Percentiles rank a stretch among this genome's conserved stretches.
Evolutionary conservation across 1,140 invertebrate genomes (phyloP).

Genomic region (Lepidurus couesii): DNA sequence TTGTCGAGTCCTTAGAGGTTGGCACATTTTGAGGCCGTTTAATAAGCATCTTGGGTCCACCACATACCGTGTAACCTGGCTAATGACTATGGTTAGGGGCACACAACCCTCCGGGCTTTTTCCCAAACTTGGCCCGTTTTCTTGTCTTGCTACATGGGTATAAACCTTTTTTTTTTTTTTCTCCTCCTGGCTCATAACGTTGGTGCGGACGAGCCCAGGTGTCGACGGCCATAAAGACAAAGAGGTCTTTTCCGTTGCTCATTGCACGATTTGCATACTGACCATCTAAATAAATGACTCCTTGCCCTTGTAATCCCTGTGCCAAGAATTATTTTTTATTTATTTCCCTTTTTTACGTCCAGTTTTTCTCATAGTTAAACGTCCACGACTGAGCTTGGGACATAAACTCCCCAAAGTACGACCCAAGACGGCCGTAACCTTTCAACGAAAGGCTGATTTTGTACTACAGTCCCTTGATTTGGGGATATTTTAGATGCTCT

Average conservation of each 20-base stretch:
- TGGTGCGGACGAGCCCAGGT: neutral
- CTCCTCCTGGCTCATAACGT: neutral
- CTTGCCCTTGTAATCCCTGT: neutral
- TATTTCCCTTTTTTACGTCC: neutral
- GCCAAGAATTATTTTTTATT: neutral
- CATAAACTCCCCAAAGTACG: neutral
- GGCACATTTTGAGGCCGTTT: slow-evolving; percentile 34
- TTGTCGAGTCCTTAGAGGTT: slow-evolving; percentile 21
- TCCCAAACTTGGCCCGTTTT: neutral
- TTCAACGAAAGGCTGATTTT: slow-evolving; percentile 16
- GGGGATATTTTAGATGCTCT: neutral
- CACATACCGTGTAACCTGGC: slow-evolving; percentile 35
- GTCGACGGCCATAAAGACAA: slow-evolving; percentile 14
- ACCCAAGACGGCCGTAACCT: neutral
- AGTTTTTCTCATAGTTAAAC: neutral
- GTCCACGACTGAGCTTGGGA: neutral
- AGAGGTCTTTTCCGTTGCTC: slow-evolving; percentile 14
- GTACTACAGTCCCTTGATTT: neutral
- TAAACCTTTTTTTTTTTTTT: neutral
- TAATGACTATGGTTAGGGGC: slow-evolving; percentile 35
- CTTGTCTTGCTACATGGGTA: neutral
- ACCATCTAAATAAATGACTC: neutral
- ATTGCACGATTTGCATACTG: neutral
- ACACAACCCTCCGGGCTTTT: slow-evolving; percentile 9
- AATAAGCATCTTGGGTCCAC: slow-evolving; percentile 35